phyloP scores from a whole-genome alignment of 2,113 vertebrate species.

The Psilopsiagon aymara region DNA sequence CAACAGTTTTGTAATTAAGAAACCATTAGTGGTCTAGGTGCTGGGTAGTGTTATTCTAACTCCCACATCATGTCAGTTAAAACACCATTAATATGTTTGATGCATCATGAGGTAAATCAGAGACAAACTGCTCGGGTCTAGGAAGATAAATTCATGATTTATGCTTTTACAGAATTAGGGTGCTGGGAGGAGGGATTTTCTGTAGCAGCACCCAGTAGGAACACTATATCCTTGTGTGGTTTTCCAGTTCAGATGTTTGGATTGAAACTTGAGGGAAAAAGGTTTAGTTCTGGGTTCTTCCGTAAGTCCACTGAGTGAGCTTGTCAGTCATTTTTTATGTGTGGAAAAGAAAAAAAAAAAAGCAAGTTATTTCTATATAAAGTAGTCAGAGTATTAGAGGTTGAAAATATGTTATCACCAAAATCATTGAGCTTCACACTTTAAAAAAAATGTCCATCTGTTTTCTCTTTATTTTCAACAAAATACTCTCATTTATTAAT shows the following conservation, averaged over 20 bases:
- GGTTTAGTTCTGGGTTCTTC: not conserved
- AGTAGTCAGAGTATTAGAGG: not conserved
- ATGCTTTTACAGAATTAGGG: not conserved
- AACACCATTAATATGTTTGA: not conserved
- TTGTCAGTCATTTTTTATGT: not conserved
- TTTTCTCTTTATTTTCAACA: not conserved
- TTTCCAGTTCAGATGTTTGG: not conserved
- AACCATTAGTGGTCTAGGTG: not conserved
- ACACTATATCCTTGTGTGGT: not conserved
- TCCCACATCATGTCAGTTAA: not conserved
- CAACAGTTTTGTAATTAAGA: slow-evolving; percentile 6
- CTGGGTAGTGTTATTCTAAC: not conserved
- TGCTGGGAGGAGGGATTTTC: not conserved
- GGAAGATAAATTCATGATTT: not conserved
- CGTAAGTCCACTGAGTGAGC: not conserved
- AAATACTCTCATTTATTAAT: not conserved
- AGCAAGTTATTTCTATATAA: not conserved
- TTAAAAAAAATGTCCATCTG: slow-evolving; percentile 7
- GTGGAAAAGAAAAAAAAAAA: not conserved
- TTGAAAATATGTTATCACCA: not conserved
- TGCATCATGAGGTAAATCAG: not conserved
- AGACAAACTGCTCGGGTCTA: not conserved
- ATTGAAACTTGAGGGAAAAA: not conserved
- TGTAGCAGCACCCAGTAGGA: not conserved
- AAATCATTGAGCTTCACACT: not conserved